Conservation (phyloP, 2,888 invertebrate species). For the Cordilura impudica region DNA sequence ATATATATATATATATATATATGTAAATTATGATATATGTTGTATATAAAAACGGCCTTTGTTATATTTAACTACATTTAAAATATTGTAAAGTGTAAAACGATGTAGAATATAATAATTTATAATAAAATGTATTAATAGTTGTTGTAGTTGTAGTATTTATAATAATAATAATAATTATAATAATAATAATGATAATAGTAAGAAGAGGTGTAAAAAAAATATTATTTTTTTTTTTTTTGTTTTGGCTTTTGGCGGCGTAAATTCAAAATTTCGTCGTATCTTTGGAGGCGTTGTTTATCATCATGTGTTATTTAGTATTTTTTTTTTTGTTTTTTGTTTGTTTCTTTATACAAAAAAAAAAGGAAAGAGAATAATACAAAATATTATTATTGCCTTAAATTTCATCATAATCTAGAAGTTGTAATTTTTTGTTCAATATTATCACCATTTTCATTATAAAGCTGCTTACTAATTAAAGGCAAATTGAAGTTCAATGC, state of each 20-base stretch:
- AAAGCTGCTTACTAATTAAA: conserved; percentile 61
- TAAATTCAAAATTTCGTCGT: conserved; percentile 63
- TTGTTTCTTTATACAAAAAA: conserved; percentile 54
- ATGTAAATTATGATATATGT: conserved; percentile 60
- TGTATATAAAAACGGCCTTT: conserved; percentile 56
- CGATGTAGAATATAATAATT: conserved; percentile 63
- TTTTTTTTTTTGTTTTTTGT: conserved; percentile 56
- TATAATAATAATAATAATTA: conserved; percentile 1
- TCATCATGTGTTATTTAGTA: conserved; percentile 39
- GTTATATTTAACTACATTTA: conserved; percentile 55
- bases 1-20: conserved; percentile 35
- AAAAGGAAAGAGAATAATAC: conserved; percentile 59
- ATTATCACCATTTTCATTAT: conserved; percentile 60
- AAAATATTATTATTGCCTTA: conserved; percentile 63
- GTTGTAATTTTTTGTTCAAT: conserved; percentile 62
- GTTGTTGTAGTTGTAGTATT: conserved; percentile 38
- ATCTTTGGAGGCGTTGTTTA: conserved; percentile 63
- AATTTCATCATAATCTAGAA: conserved; percentile 62
- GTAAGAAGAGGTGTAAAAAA: conserved; percentile 59
- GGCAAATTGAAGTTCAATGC: conserved; percentile 59
- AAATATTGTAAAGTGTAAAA: conserved; percentile 63
- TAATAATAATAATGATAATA: conserved; percentile 34
- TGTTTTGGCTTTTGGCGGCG: conserved; percentile 62
- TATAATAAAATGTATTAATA: conserved; percentile 60
- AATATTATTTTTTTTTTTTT: conserved; percentile 55